Conservation (phyloP, 2,888 invertebrate genomes). For the Lithophane leautieri region DNA sequence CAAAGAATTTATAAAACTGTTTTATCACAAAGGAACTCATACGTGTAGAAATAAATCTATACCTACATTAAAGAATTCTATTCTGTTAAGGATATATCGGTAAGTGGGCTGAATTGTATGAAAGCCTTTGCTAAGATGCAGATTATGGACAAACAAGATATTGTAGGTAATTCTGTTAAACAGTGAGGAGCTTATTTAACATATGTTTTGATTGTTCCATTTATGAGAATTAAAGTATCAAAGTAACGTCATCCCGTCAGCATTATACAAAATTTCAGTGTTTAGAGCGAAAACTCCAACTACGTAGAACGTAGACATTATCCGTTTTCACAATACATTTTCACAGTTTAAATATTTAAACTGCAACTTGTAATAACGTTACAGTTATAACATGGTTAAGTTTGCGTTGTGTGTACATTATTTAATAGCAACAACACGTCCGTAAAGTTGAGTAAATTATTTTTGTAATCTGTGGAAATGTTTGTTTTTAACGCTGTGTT, state of each 20-base stretch:
- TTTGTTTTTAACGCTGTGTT: not conserved
- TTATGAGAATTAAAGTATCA: not conserved
- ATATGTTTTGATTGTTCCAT: not conserved
- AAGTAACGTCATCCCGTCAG: not conserved
- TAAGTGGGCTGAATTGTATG: not conserved
- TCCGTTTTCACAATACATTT: slow-evolving; percentile 16
- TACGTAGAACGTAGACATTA: not conserved
- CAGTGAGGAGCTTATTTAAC: not conserved
- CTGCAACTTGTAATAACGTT: not conserved
- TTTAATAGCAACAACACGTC: slow-evolving; percentile 11
- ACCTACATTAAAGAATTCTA: not conserved
- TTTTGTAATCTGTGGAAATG: not conserved
- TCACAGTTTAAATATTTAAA: slow-evolving; percentile 26
- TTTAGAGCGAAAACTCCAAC: not conserved
- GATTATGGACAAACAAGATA: not conserved
- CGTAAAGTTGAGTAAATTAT: not conserved
- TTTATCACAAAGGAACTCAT: slow-evolving; percentile 8
- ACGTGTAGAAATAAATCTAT: not conserved
- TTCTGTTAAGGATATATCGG: not conserved
- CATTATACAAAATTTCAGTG: not conserved
- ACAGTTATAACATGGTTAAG: not conserved
- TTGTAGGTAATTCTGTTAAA: not conserved
- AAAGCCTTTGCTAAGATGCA: not conserved
- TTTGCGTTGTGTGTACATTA: slow-evolving; percentile 23
- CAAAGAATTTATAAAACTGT: not conserved